Base-by-base conservation (phyloP, 1,140 invertebrate species). In the Scaptomyza montana region DNA sequence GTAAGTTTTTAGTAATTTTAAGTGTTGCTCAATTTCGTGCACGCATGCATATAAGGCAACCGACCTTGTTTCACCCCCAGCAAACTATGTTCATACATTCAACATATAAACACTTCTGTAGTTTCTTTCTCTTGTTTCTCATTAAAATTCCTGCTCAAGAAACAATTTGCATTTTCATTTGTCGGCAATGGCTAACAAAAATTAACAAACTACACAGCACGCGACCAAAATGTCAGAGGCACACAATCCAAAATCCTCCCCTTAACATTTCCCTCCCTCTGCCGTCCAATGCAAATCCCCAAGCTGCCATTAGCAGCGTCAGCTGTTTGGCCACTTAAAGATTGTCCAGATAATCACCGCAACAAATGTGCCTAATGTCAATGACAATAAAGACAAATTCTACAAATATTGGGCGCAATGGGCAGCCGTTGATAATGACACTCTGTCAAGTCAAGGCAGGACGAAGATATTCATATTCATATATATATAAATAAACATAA, bases 301-400 rank as follows among this genome's bases (percentile, higher is more conserved):
- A 33, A 13, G 30, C 53, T 54, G 56, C 55, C 76, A 78, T 78
- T 78, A 80, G 78, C 78, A 74, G 79, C 79, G 79, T 82, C 79
- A 81, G 79, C 79, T 81, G 79, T 82, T 82, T 82, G 80, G 68
- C 79, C 79, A 82, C 80, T 82, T 82, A 82, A 82, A 82, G 80
- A 78, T 78, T 78, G 71, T 76, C 71, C 71, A 82, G 79, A 82
- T 82, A 82, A 82, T 82, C 80, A 79, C 77, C 75, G 79, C 79
- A 82, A 78, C 80, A 82, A 82, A 82, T 82, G 75, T 82, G 75
- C 66, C 80, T 82, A 82, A 82, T 82, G 80, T 82, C 75, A 78
- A 75, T 82, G 80, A 82, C 79, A 82, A 82, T 82, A 82, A 82
- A 82, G 75, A 82, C 79, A 81, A 81, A 81, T 81, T 81, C 77